Base-by-base conservation (phyloP, 1,140 invertebrate genomes). In the Pseudomyrmex gracilis region DNA sequence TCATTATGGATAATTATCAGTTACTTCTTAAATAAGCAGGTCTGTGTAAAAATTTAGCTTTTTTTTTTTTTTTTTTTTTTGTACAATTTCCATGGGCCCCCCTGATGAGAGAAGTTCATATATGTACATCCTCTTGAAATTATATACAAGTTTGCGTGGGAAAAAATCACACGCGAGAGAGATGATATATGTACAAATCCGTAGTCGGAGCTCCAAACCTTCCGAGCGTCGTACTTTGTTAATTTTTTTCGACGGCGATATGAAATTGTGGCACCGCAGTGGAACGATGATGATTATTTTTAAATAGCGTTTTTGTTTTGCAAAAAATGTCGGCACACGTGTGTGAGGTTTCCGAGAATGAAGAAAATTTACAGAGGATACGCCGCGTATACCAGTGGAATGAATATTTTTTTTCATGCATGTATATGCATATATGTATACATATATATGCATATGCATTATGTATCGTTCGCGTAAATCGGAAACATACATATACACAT, bases 401-500 rank as follows among this genome's bases (percentile, higher is more conserved):
- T 58, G n/a, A 71, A 58, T 17, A 49, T 22, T 4, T 20, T 82
- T 12, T 51, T 22, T 47, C 71, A 24, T 64, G 74, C 17, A 17
- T 58, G 82, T 77, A 85, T 82, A 84, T 80, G 49, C 49, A 89
- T 85, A 74, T 34, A 34, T 34, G 34, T 34, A 34, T 0, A 34
- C 5, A 34, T 0, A 34, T 34, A 34, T 34, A 34, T 34, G 34
- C 34, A 34, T 34, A 34, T 34, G 34, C 34, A 34, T 34, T 34
- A n/a, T n/a, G 34, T 34, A 34, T 34, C 34, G 4, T 34, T 34
- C 34, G 34, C 34, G 34, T 34, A 34, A 34, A 34, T 34, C 34
- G 4, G 34, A 34, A 34, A 34, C 34, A 34, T 34, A 34, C 87
- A 88, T 89, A 88, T 87, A 88, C 73, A 85, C 83, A 84, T 88